Evolutionary conservation across 2,113 vertebrate species (phyloP).

Genomic region (Nibea coibor): DNA sequence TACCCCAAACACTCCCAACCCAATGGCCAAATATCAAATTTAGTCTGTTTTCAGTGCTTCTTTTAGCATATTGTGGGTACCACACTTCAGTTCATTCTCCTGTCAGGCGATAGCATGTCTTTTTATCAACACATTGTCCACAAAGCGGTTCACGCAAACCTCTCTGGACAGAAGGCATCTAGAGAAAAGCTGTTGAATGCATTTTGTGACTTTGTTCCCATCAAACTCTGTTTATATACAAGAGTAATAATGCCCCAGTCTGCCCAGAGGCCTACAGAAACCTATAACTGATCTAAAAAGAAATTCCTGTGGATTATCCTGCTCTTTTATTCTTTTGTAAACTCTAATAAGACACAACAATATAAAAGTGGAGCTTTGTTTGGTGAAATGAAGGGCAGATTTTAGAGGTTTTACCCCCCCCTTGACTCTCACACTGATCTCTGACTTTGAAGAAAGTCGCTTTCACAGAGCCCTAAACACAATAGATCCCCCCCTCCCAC

Average conservation of each 20-base stretch:
- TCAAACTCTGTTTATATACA: background rate
- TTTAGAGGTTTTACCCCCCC: conserved; percentile 13
- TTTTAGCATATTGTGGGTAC: background rate
- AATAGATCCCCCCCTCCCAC: conserved; percentile 31
- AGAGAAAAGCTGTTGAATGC: background rate
- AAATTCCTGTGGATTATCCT: conserved; percentile 41
- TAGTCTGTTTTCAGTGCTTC: background rate
- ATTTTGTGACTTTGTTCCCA: background rate
- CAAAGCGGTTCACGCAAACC: background rate
- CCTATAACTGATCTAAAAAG: conserved; percentile 19
- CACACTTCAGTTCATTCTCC: background rate
- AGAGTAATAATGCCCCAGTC: background rate
- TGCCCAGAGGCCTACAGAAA: conserved; percentile 8
- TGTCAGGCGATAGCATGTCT: background rate
- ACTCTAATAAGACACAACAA: conserved; percentile 19
- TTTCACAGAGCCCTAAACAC: conserved; percentile 49
- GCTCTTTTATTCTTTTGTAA: background rate
- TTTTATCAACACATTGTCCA: too few species aligned
- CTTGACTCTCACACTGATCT: conserved; percentile 22
- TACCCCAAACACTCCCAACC: background rate
- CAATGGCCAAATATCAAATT: background rate
- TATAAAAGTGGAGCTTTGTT: conserved; percentile 36
- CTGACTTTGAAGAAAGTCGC: conserved; percentile 54
- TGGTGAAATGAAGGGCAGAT: conserved; percentile 32
- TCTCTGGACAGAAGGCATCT: background rate